A percentile compares a stretch with the other conserved stretches of the same genome.
These are phyloP conservation scores for Aelia acuminata DNA, from an alignment of 2,888 invertebrate genomes.

Conservation along the genomic window DNA sequence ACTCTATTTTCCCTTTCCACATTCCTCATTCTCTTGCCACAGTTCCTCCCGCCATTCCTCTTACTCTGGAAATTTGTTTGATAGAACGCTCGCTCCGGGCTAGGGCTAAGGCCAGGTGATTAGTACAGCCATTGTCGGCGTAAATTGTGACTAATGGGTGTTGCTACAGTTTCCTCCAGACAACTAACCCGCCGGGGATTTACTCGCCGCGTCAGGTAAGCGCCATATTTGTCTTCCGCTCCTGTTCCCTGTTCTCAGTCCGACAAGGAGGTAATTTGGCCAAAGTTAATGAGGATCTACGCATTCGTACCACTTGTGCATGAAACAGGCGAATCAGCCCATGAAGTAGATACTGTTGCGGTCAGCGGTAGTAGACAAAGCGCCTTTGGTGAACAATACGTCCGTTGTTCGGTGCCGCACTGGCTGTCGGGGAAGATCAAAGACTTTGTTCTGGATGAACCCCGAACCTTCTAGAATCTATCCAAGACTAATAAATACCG, in stretches of 20 bases:
- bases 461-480: too few relatives aligned
- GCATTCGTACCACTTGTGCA: background rate
- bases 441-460: too few relatives aligned
- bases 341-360: too few relatives aligned
- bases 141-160: conserved; percentile 40
- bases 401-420: too few relatives aligned
- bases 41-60: background rate
- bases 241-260: background rate
- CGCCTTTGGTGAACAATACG: too few relatives aligned
- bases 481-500: too few relatives aligned
- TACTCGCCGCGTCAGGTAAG: background rate
- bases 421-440: too few relatives aligned
- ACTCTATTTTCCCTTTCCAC: background rate
- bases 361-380: too few relatives aligned
- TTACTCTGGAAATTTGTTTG: background rate
- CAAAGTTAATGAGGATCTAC: background rate
- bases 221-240: background rate
- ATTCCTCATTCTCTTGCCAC: background rate
- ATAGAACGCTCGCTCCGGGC: background rate
- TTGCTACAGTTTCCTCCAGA: background rate
- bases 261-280: background rate
- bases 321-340: too few relatives aligned
- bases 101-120: background rate
- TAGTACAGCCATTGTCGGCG: background rate
- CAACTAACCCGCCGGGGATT: background rate